Conservation (phyloP, 2,113 vertebrate genomes). For the Syngnathus floridae region DNA sequence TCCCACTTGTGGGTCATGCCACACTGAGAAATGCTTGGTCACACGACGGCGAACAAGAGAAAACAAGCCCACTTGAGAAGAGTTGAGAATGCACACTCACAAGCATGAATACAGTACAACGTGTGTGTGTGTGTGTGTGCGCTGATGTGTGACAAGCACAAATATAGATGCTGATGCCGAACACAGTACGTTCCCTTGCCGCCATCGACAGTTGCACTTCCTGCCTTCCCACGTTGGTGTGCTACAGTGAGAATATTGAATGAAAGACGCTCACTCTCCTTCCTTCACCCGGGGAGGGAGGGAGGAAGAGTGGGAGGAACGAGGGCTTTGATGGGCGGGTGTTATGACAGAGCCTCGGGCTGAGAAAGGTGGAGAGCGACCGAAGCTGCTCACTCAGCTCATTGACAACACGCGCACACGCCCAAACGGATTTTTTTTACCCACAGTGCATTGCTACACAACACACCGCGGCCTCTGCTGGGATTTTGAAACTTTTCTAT, state of each 20-base stretch:
- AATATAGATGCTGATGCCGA: conserved; percentile 48
- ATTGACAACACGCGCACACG: background rate
- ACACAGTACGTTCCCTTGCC: conserved; percentile 14
- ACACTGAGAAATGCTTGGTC: background rate
- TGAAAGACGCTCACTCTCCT: conserved; percentile 56
- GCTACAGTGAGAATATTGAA: conserved; percentile 74
- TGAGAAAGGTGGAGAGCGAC: conserved; percentile 52
- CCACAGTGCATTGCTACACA: background rate
- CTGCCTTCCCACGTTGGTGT: conserved; percentile 43
- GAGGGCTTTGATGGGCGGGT: conserved; percentile 70
- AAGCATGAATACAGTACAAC: conserved; percentile 5
- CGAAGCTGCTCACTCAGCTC: background rate
- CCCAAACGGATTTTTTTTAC: background rate
- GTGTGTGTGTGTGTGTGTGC: conserved; percentile 13
- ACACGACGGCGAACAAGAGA: conserved; percentile 17
- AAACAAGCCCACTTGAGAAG: conserved; percentile 17
- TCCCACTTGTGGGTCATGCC: background rate
- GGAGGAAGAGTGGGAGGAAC: conserved; percentile 47
- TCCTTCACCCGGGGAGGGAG: conserved; percentile 42
- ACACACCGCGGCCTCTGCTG: too few relatives aligned
- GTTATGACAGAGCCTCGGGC: conserved; percentile 73
- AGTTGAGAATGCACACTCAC: background rate
- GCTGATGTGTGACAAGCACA: conserved; percentile 42
- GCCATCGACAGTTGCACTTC: conserved; percentile 18
- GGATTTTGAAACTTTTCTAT: background rate